phyloP scores from a whole-genome alignment of 2,888 invertebrate species.

The Ophonus ardosiacus region DNA sequence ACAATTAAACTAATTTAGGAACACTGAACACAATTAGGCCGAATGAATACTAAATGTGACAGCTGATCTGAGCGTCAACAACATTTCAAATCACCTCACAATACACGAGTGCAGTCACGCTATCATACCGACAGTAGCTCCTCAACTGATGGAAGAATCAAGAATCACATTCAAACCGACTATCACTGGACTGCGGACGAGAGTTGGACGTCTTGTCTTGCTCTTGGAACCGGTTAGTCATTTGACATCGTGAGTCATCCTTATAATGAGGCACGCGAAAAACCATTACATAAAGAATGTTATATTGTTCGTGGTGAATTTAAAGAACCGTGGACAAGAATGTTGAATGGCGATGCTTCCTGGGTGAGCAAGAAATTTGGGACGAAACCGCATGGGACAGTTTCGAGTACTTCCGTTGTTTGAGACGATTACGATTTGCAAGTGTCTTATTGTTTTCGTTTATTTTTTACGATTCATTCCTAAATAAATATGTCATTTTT shows the following conservation, averaged over 20 bases:
- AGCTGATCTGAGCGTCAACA: neutral
- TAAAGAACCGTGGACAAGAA: neutral
- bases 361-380: neutral
- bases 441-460: neutral
- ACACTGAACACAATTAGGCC: slow-evolving; percentile 28
- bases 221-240: slow-evolving; percentile 61
- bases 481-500: neutral
- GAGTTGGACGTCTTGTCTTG: slow-evolving; percentile 38
- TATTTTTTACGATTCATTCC: neutral
- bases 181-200: slow-evolving; percentile 28
- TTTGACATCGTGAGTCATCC: slow-evolving; percentile 60
- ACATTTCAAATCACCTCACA: neutral
- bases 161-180: neutral
- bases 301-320: slow-evolving; percentile 35
- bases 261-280: slow-evolving; percentile 61
- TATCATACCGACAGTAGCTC: slow-evolving; percentile 24
- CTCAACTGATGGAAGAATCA: slow-evolving; percentile 41
- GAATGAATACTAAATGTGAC: slow-evolving; percentile 16
- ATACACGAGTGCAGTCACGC: neutral
- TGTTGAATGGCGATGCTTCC: neutral
- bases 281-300: slow-evolving; percentile 51
- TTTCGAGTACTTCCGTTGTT: neutral
- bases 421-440: neutral
- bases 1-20: slow-evolving; percentile 20
- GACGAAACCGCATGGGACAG: neutral